phyloP scores from a whole-genome alignment of 2,888 invertebrate genomes.

The Eilema depressum region DNA sequence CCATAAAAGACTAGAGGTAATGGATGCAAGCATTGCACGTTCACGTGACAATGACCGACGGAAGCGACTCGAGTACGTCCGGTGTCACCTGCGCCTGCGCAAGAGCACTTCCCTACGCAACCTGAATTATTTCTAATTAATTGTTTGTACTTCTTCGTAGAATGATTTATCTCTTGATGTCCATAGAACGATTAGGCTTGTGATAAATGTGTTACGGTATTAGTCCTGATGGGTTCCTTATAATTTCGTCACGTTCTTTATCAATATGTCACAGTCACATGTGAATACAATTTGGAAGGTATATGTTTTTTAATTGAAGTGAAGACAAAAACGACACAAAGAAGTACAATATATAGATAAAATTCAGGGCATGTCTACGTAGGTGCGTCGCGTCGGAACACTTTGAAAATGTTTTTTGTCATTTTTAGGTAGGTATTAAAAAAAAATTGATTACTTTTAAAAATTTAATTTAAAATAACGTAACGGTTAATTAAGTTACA shows the following conservation, averaged over 20 bases:
- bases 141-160: conserved; percentile 37
- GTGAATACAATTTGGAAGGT: background rate
- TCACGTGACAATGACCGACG: conserved; percentile 63
- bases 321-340: no score
- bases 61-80: conserved; percentile 62
- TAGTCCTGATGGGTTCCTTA: background rate
- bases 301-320: background rate
- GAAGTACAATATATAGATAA: no score
- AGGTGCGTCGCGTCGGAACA: no score
- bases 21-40: conserved; percentile 55
- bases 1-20: conserved; percentile 35
- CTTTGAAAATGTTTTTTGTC: no score
- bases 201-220: conserved; percentile 24
- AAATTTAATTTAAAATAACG: no score
- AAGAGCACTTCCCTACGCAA: conserved; percentile 58
- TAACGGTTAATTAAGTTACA: no score
- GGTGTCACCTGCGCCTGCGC: conserved; percentile 61
- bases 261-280: background rate
- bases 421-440: no score
- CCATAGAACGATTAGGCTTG: conserved; percentile 32
- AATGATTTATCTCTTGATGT: conserved; percentile 40
- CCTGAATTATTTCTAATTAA: conserved; percentile 56
- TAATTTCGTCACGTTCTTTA: background rate
- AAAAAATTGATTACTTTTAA: no score
- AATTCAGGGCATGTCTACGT: no score